A percentile compares a stretch with the other conserved stretches of the same genome.
These are phyloP conservation scores for Hydrophis major DNA, from an alignment of 2,797 vertebrate genomes.

Conservation along the genomic window DNA sequence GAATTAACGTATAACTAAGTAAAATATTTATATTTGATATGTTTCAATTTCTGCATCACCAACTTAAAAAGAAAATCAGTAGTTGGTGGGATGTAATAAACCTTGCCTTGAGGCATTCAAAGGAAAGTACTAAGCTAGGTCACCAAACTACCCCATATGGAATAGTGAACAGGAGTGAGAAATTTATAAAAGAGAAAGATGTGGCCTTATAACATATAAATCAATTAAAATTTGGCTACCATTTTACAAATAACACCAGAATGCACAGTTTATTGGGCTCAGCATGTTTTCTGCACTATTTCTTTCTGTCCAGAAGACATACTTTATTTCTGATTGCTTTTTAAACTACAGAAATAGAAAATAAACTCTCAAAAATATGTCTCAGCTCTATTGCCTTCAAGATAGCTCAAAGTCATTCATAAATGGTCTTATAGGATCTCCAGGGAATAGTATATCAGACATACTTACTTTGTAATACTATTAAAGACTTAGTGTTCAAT, in stretches of 20 bases:
- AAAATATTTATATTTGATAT: neutral
- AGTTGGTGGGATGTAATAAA: neutral
- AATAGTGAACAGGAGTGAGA: neutral
- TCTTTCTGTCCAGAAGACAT: conserved; percentile 19
- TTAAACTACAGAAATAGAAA: neutral
- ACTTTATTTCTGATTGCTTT: conserved; percentile 14
- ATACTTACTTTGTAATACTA: conserved; percentile 13
- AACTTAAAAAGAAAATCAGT: neutral
- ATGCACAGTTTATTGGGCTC: conserved; percentile 7
- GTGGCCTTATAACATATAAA: neutral
- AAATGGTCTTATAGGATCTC: conserved; percentile 35
- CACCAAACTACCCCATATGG: neutral
- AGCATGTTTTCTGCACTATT: neutral
- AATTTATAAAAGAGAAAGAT: neutral
- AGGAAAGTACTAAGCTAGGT: neutral
- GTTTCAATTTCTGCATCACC: neutral
- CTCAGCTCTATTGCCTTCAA: neutral
- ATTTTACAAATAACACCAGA: neutral
- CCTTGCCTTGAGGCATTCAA: neutral
- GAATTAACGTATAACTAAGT: neutral
- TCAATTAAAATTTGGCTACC: fast-evolving
- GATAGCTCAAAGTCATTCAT: conserved; percentile 20
- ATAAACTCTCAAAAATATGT: conserved; percentile 39
- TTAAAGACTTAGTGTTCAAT: neutral
- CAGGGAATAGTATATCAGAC: conserved; percentile 2